Percentiles rank a stretch among this genome's conserved stretches.
These are phyloP conservation scores for Diaprepes abbreviatus DNA, from an alignment of 2,888 invertebrate genomes.

Conservation along the genomic window DNA sequence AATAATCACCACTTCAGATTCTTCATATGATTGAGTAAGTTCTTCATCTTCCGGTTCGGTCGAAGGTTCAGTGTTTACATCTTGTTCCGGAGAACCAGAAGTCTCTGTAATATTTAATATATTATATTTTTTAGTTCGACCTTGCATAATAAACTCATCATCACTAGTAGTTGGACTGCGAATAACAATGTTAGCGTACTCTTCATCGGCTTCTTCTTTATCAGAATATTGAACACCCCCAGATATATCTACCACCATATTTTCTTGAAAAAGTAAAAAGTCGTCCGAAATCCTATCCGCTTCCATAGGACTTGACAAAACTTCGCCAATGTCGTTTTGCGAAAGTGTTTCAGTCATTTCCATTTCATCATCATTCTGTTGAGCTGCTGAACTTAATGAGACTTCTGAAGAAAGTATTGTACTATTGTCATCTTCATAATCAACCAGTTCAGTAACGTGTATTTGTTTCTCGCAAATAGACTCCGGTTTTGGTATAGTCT, in stretches of 20 bases:
- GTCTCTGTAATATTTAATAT: slow-evolving; percentile 68
- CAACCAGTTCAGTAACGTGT: slow-evolving; percentile 70
- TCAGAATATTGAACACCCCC: slow-evolving; percentile 72
- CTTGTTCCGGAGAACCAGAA: slow-evolving; percentile 71
- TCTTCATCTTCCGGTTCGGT: slow-evolving; percentile 70
- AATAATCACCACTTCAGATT: slow-evolving; percentile 76
- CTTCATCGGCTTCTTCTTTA: slow-evolving; percentile 64
- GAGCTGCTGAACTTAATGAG: slow-evolving; percentile 72
- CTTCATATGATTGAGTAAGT: slow-evolving; percentile 67
- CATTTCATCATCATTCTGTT: slow-evolving; percentile 72
- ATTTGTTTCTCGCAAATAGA: slow-evolving; percentile 66
- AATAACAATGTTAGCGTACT: slow-evolving; percentile 60
- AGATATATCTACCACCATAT: slow-evolving; percentile 73
- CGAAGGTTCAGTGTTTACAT: slow-evolving; percentile 67
- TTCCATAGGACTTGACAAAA: slow-evolving; percentile 75
- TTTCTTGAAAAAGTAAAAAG: slow-evolving; percentile 75
- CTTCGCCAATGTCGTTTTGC: slow-evolving; percentile 71
- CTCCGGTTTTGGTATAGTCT: slow-evolving; percentile 58
- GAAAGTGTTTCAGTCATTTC: slow-evolving; percentile 71
- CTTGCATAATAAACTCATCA: slow-evolving; percentile 65
- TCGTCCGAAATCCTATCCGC: slow-evolving; percentile 73
- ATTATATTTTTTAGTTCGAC: slow-evolving; percentile 62
- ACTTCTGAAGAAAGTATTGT: slow-evolving; percentile 73
- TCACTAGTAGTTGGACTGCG: slow-evolving; percentile 67
- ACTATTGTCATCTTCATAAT: slow-evolving; percentile 74